Conservation (phyloP, 2,888 invertebrate species). For the Meghimatium bilineatum region DNA sequence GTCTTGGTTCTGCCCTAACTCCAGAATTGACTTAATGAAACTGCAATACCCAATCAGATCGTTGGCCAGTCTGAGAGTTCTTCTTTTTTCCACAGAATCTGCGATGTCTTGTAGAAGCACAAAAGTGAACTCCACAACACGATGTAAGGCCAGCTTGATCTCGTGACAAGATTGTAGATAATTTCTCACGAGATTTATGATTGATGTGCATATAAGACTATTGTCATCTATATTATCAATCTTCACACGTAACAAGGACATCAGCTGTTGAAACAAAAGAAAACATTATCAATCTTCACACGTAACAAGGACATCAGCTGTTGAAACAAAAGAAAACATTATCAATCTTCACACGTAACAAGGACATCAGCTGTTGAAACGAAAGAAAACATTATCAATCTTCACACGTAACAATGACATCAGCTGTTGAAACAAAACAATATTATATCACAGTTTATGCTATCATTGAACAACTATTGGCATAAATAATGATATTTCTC, state of each 20-base stretch:
- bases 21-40: constrained; percentile 44
- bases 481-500: too few species aligned
- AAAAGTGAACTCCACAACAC: constrained; percentile 49
- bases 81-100: constrained; percentile 38
- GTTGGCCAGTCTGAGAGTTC: constrained; percentile 38
- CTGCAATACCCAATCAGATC: constrained; percentile 49
- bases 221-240: neutral
- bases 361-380: too few species aligned
- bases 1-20: constrained; percentile 37
- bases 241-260: neutral
- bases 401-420: too few species aligned
- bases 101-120: constrained; percentile 36
- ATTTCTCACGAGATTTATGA: neutral
- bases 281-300: neutral
- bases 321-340: neutral
- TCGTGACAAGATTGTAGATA: constrained; percentile 6
- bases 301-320: too few species aligned
- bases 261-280: neutral
- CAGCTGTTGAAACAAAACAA: neutral
- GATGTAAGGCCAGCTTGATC: constrained; percentile 35
- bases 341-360: too few species aligned
- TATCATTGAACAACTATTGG: too few species aligned
- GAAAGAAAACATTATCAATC: too few species aligned
- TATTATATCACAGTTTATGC: too few species aligned
- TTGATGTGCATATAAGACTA: neutral